These are phyloP conservation scores for Vireo griseus DNA, from an alignment of 2,797 vertebrate species.

Conservation along the genomic window DNA sequence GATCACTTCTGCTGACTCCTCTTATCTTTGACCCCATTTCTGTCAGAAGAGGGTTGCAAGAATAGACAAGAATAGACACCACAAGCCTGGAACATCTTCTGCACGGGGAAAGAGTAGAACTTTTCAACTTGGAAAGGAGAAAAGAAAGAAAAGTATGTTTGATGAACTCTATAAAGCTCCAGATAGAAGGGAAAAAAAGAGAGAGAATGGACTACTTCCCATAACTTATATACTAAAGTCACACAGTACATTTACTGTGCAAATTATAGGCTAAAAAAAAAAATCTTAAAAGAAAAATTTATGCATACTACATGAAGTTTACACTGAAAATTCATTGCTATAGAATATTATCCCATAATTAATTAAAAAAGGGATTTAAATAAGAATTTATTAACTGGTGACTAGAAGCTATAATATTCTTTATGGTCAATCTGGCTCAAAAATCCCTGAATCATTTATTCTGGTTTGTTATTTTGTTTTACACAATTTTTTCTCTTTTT, in stretches of 20 bases:
- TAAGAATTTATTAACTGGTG: background rate
- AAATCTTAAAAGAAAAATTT: background rate
- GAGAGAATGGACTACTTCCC: background rate
- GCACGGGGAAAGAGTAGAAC: background rate
- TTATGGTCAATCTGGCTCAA: background rate
- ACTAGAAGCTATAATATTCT: background rate
- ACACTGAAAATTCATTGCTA: background rate
- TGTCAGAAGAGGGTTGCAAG: background rate
- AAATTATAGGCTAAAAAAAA: background rate
- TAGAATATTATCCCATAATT: background rate
- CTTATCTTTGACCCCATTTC: background rate
- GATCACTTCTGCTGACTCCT: background rate
- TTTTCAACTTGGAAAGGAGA: background rate
- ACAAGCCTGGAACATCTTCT: background rate
- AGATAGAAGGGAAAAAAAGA: background rate
- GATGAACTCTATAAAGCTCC: accelerated
- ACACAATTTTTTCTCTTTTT: background rate
- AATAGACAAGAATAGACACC: background rate
- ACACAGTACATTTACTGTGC: background rate
- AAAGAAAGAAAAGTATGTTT: background rate
- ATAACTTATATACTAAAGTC: background rate
- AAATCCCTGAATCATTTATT: background rate
- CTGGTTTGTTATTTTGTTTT: background rate
- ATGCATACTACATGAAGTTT: background rate
- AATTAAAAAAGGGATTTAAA: background rate